These are phyloP conservation scores for Eupsilia transversa DNA, from an alignment of 2,888 invertebrate genomes.

Conservation along the genomic window DNA sequence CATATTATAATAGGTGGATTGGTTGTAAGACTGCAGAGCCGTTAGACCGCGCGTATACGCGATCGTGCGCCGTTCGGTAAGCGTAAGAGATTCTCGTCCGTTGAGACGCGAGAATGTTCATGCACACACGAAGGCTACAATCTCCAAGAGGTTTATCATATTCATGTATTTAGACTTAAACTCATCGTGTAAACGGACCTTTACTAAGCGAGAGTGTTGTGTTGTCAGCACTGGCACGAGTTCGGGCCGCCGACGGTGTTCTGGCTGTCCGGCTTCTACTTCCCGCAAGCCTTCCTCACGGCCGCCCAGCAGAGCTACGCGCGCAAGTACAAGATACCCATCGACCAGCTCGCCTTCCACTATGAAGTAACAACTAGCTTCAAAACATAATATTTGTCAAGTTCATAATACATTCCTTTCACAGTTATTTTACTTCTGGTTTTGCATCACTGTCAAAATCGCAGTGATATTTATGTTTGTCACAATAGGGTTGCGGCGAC, in stretches of 20 bases:
- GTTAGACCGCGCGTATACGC: too few species aligned
- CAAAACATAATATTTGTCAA: neutral
- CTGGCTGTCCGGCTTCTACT: conserved; percentile 98
- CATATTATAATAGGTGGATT: neutral
- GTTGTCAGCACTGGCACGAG: conserved; percentile 94
- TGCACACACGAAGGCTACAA: neutral
- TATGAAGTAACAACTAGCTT: conserved; percentile 91
- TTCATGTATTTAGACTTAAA: neutral
- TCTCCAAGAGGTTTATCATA: neutral
- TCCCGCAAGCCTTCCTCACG: conserved; percentile 98
- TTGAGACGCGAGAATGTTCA: neutral
- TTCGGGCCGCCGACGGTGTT: conserved; percentile 95
- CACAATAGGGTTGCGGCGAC: neutral
- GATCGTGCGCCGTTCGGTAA: too few species aligned
- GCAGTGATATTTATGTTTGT: neutral
- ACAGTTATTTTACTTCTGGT: neutral
- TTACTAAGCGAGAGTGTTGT: conserved; percentile 3
- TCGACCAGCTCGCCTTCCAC: conserved; percentile 96
- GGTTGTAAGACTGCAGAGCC: neutral
- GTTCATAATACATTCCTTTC: neutral
- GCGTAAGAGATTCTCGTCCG: neutral
- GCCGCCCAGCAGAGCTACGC: conserved; percentile 98
- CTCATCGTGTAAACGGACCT: neutral
- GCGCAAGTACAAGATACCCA: conserved; percentile 97
- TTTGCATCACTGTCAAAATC: neutral